Base-by-base conservation (phyloP, 2,113 vertebrate species). In the Equus przewalskii region DNA sequence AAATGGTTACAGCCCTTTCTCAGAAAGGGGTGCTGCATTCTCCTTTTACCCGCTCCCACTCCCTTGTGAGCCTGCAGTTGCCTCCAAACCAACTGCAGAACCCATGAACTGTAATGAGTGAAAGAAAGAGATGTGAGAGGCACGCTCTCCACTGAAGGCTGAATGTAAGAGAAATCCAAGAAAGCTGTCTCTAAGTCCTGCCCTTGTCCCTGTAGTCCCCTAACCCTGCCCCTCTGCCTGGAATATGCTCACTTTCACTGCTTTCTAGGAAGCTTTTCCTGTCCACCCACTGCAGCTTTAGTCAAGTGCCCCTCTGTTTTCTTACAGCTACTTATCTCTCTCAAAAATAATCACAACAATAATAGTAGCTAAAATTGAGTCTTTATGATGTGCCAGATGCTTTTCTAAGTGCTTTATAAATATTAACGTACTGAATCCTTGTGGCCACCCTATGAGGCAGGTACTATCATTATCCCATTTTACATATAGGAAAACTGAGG, bases 1-100 rank as follows among this genome's bases (percentile, higher is more conserved):
- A 97, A 96, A 91, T 94, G 62, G 93, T 96, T 96, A 84, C 76
- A 97, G 94, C 86, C 67, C 62, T n/a, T 96, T 92, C 93, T 72
- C 78, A 81, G 73, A 1, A 86, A 41, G 46, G 41, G 97, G 58
- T 88, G 33, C n/a, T 64, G 88, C 85, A 92, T 6, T 1, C 87
- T 96, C 87, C 12, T 92, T 54, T 95, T 91, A 83, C 36, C 33
- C 60, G 44, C 87, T 95, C 80, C 90, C 67, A 82, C 10, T 95
- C 28, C 46, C 18, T 70, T 86, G 8, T 0, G 5, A 41, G 60
- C 51, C 44, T 96, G 93, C 41, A 96, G 96, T 98, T 97, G 60
- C 79, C 92, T 97, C 76, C 21, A 91, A 64, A 89, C 75, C 91
- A 97, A 26, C 62, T 88, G 26, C 60, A 84, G 46, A 28, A 78